Evolutionary conservation across 2,888 invertebrate species (phyloP), one percentile per base, ranked within the genome.

Genomic region (Agapetus fuscipes): DNA sequence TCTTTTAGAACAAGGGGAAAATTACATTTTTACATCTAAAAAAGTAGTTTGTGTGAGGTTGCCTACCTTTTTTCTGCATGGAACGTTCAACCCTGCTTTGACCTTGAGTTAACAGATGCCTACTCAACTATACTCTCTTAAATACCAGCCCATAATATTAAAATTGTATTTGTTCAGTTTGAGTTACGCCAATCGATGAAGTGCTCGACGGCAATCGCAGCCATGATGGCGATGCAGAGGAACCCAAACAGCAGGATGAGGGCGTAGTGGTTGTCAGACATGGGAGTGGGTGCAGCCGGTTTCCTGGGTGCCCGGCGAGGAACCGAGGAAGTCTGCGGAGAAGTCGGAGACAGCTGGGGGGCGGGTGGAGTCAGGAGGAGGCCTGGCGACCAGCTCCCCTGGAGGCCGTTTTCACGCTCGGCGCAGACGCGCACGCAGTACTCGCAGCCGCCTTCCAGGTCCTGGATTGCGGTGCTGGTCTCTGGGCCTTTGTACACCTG

Each of bases 381-480:
- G 34, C 74, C 60, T 37, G 76, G 72, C 48, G 87, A 84, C 64
- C 75, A 82, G 46, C 83, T 78, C 44, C 88, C 83, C 43, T 73
- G 61, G 50, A 85, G 69, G 35, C 64, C 65, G 51, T 72, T 67
- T 38, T 73, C 60, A 32, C 90, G 76, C 53, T 88, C 76, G 17
- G 83, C 80, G 63, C 83, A 81, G 48, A 90, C 86, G 38, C 89
- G 78, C 53, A 83, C 78, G 53, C 67, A 65, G 65, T 89, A 89
- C 57, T 84, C 83, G 38, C 74, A 74, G 53, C 83, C 83, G 35
- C 80, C 71, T 52, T 83, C 80, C 56, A 90, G 71, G 56, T 80
- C 77, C 63, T 74, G 69, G 58, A 81, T 61, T 58, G 69, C 69
- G 57, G 69, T 76, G 61, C 71, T 73, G 40, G 74, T 67, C 51